These are phyloP conservation scores for Elysia chlorotica DNA, from an alignment of 1,140 invertebrate genomes.

Conservation along the genomic window DNA sequence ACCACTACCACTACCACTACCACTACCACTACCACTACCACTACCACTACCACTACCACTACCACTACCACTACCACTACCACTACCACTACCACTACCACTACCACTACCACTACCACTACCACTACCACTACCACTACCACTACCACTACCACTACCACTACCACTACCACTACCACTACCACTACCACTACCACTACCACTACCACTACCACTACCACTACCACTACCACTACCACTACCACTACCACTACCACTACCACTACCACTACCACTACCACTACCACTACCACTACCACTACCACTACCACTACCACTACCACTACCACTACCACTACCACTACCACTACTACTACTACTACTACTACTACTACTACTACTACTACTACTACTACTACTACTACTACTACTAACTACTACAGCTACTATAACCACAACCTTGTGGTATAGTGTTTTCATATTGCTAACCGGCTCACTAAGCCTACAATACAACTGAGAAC, in stretches of 20 bases:
- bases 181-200: background rate
- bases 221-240: background rate
- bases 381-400: background rate
- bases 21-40: no score
- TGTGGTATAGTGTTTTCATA: no score
- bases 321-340: background rate
- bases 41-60: no score
- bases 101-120: background rate
- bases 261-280: background rate
- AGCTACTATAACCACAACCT: no score
- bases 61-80: no score
- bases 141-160: background rate
- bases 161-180: background rate
- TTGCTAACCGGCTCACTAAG: no score
- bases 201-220: background rate
- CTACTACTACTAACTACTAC: background rate
- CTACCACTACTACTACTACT: background rate
- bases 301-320: background rate
- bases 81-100: background rate
- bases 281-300: background rate
- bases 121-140: background rate
- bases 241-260: background rate
- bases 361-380: background rate
- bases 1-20: no score
- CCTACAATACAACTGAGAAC: no score